Percentiles rank a stretch among this genome's conserved stretches.
These are phyloP conservation scores for Phoeniculus purpureus DNA, from an alignment of 2,797 vertebrate species.

Conservation along the genomic window DNA sequence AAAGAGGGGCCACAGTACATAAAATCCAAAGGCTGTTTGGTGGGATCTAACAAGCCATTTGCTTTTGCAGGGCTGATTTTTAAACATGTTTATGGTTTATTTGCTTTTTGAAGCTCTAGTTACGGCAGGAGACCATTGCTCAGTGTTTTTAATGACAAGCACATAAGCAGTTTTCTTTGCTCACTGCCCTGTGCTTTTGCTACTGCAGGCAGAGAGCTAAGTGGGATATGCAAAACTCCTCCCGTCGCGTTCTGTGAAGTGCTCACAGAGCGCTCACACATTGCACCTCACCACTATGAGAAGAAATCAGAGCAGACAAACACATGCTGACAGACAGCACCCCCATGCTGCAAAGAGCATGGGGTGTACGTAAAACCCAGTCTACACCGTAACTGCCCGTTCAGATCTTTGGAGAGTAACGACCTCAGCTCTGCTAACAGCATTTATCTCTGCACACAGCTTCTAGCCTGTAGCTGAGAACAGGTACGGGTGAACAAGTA, in stretches of 20 bases:
- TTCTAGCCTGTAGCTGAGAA: not conserved
- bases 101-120: not conserved
- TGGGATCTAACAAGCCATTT: not conserved
- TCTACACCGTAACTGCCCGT: not conserved
- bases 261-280: not conserved
- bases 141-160: not conserved
- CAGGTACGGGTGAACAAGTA: not conserved
- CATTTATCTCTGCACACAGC: not conserved
- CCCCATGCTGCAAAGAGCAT: not conserved
- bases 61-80: not conserved
- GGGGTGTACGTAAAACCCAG: not conserved
- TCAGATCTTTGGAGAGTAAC: slow-evolving; percentile 6
- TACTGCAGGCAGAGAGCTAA: not conserved
- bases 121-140: not conserved
- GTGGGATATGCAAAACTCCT: slow-evolving; percentile 18
- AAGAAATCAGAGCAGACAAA: slow-evolving; percentile 12
- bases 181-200: not conserved
- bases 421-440: not conserved
- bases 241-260: not conserved
- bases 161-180: not conserved
- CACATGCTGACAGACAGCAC: no score
- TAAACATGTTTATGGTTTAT: not conserved
- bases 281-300: not conserved
- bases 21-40: not conserved
- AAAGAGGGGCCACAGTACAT: not conserved